phyloP scores from a whole-genome alignment of 2,113 vertebrate genomes.

The Coturnix japonica region DNA sequence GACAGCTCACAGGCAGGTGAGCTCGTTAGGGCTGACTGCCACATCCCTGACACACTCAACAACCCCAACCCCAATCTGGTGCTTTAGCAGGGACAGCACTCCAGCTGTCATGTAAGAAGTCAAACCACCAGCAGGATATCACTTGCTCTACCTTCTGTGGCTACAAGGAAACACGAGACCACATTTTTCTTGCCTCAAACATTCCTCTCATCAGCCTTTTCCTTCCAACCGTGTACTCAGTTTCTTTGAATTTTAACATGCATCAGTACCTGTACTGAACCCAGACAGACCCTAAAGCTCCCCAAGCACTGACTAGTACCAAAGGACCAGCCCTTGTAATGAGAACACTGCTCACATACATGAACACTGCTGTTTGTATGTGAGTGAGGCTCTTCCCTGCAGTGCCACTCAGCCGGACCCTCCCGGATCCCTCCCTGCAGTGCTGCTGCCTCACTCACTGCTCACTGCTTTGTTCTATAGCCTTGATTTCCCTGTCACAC shows the following conservation, averaged over 20 bases:
- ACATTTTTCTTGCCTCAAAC: not conserved
- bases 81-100: not conserved
- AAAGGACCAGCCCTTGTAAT: not conserved
- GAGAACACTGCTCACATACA: rapidly evolving
- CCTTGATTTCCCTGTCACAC: not conserved
- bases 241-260: not conserved
- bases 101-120: not conserved
- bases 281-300: not conserved
- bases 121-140: not conserved
- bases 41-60: not conserved
- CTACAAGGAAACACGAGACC: not conserved
- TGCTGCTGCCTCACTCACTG: not conserved
- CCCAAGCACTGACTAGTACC: rapidly evolving
- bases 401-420: not conserved
- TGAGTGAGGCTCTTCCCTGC: not conserved
- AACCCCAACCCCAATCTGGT: not conserved
- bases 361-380: not conserved
- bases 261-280: not conserved
- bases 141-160: not conserved
- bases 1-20: not conserved
- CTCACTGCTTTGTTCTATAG: not conserved
- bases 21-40: not conserved
- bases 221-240: not conserved
- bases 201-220: not conserved
- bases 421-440: not conserved